A percentile compares a stretch with the other conserved stretches of the same genome.
Conservation (phyloP, 2,797 vertebrate species). For the Macrochelys suwanniensis region DNA sequence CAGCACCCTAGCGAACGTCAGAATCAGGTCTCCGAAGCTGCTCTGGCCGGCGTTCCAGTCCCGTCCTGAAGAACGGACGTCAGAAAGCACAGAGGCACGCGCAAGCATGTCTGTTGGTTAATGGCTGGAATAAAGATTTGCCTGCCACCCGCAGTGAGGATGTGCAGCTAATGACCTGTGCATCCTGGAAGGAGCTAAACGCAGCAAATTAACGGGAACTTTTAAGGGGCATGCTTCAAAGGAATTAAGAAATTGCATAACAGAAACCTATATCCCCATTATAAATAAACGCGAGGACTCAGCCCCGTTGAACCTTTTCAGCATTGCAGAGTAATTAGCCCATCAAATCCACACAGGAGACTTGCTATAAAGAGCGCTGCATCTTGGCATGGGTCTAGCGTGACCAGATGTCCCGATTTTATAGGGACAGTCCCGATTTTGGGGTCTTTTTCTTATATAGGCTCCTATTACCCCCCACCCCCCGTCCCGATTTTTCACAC, state of each 20-base stretch:
- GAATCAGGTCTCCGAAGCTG: fast-evolving
- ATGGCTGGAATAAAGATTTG: fast-evolving
- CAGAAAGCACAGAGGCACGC: fast-evolving
- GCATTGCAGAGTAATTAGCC: not conserved
- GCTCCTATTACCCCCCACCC: too few relatives aligned
- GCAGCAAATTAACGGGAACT: constrained; percentile 22
- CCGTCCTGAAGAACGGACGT: fast-evolving
- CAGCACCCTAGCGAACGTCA: fast-evolving
- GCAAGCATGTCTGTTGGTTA: fast-evolving
- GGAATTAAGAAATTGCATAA: constrained; percentile 17
- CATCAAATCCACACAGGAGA: not conserved
- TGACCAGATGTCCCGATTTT: too few relatives aligned
- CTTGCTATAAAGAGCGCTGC: not conserved
- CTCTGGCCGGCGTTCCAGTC: not conserved
- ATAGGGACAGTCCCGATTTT: too few relatives aligned
- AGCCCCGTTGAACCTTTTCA: not conserved
- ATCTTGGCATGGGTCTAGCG: fast-evolving
- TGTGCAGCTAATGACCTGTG: constrained; percentile 58
- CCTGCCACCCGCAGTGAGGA: not conserved
- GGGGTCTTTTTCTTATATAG: too few relatives aligned
- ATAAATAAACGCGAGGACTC: not conserved
- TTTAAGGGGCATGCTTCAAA: not conserved
- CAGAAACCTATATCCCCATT: not conserved
- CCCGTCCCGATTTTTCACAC: too few relatives aligned
- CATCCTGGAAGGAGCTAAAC: constrained; percentile 43